phyloP scores from a whole-genome alignment of 2,888 invertebrate genomes.

The Clitarchus hookeri region DNA sequence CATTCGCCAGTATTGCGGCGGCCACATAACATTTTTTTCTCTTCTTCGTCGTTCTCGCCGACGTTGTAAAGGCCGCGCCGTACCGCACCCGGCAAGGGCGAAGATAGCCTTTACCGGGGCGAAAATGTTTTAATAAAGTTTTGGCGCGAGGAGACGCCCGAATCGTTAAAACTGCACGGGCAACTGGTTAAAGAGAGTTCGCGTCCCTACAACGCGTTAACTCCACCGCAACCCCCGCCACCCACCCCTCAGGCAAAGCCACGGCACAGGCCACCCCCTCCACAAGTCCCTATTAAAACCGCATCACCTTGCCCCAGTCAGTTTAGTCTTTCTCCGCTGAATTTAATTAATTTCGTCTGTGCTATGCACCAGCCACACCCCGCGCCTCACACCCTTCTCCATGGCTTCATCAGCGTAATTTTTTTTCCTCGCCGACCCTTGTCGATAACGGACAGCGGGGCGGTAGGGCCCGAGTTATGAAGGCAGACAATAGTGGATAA shows the following conservation, averaged over 20 bases:
- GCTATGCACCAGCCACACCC: neutral
- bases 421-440: neutral
- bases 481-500: neutral
- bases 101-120: neutral
- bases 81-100: too few species aligned
- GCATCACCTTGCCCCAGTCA: neutral
- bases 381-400: neutral
- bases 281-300: neutral
- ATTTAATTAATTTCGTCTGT: neutral
- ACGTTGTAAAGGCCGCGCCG: too few species aligned
- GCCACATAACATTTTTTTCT: too few species aligned
- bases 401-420: too few species aligned
- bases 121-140: neutral
- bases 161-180: neutral
- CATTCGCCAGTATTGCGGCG: too few species aligned
- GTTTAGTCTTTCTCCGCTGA: neutral
- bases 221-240: neutral
- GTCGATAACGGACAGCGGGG: neutral
- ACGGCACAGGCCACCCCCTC: too few species aligned
- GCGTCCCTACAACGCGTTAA: neutral
- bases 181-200: neutral
- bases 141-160: neutral
- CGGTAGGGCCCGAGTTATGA: neutral
- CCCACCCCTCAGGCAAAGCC: neutral
- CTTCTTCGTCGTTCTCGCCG: too few species aligned